Evolutionary conservation across 2,888 invertebrate genomes (phyloP).

Genomic region (Agriotes lineatus): DNA sequence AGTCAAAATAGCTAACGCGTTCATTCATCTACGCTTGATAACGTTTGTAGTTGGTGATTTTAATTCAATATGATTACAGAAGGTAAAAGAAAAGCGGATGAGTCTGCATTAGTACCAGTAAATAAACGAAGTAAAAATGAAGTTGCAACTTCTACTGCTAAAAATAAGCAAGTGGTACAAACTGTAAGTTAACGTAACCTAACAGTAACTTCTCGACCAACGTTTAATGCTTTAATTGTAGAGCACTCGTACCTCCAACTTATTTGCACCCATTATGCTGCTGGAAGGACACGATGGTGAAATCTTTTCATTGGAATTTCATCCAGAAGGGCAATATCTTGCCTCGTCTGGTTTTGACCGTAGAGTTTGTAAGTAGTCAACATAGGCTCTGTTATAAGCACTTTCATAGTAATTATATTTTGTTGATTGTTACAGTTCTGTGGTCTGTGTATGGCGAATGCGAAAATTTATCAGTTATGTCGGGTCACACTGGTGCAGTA

Average conservation of each 20-base stretch:
- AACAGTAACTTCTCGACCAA: not conserved
- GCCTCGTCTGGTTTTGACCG: conserved; percentile 96
- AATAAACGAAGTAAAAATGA: conserved; percentile 81
- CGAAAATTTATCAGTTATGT: conserved; percentile 94
- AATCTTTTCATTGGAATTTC: conserved; percentile 92
- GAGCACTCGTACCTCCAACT: conserved; percentile 79
- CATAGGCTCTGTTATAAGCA: too few relatives aligned
- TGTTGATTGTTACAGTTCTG: conserved; percentile 73
- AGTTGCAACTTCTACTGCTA: conserved; percentile 75
- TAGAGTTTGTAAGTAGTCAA: conserved; percentile 85
- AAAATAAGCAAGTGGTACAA: conserved; percentile 82
- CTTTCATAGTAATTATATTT: not conserved
- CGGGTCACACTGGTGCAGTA: conserved; percentile 95
- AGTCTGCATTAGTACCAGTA: conserved; percentile 72
- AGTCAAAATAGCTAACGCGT: not conserved
- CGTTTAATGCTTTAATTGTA: conserved; percentile 20
- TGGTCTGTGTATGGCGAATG: conserved; percentile 99
- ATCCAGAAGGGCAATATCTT: conserved; percentile 95
- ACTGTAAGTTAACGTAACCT: conserved; percentile 70
- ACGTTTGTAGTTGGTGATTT: not conserved
- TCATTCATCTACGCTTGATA: not conserved
- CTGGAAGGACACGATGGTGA: conserved; percentile 98
- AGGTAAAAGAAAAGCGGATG: conserved; percentile 75
- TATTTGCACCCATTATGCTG: conserved; percentile 95
- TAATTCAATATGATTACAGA: conserved; percentile 63